Evolutionary conservation across 2,113 vertebrate species (phyloP).

Genomic region (Geococcyx californianus): DNA sequence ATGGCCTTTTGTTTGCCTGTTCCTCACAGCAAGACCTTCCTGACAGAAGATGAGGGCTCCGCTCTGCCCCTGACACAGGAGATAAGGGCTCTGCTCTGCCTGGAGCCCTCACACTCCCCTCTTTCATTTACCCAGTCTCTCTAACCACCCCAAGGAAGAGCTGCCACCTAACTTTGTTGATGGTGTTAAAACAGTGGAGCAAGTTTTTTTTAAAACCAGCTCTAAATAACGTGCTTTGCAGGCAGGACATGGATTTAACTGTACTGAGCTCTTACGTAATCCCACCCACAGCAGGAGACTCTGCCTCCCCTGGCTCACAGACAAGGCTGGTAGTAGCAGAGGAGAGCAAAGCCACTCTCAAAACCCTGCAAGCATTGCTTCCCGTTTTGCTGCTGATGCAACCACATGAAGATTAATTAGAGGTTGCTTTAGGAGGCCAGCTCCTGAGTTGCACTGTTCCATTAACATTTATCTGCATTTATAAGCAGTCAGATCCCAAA

Average conservation of each 20-base stretch:
- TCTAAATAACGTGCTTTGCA: neutral
- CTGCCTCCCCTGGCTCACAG: neutral
- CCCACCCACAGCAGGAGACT: neutral
- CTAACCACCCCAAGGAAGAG: neutral
- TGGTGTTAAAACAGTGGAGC: neutral
- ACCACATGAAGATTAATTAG: neutral
- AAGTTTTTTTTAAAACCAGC: neutral
- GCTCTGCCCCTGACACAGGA: neutral
- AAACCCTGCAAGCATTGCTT: neutral
- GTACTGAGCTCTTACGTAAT: neutral
- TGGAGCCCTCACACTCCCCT: neutral
- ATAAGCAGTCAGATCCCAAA: neutral
- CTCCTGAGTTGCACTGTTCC: neutral
- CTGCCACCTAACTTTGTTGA: neutral
- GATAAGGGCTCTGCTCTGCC: neutral
- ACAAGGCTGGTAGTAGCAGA: accelerated
- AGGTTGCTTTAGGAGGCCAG: neutral
- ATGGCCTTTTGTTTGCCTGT: conserved; percentile 54
- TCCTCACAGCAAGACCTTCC: conserved; percentile 44
- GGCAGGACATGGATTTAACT: neutral
- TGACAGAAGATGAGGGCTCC: neutral
- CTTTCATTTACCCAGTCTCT: neutral
- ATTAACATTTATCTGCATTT: neutral
- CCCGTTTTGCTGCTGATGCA: neutral
- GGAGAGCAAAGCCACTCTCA: neutral